Conservation (phyloP, 2,888 invertebrate genomes). For the Xestia c-nigrum region DNA sequence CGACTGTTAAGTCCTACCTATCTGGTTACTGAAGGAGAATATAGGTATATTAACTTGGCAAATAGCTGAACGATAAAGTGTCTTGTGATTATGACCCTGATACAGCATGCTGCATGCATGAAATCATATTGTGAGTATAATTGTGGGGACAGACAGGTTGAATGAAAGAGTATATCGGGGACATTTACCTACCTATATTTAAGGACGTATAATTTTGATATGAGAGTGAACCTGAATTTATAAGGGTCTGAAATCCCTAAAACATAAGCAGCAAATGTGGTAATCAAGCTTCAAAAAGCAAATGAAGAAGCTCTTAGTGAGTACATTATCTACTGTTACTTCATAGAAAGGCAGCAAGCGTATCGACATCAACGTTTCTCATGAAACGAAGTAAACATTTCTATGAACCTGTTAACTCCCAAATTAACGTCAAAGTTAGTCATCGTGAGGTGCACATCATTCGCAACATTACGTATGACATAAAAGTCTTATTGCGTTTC, state of each 20-base stretch:
- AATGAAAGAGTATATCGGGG: slow-evolving; percentile 6
- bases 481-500: slow-evolving; percentile 75
- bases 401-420: slow-evolving; percentile 17
- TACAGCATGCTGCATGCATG: slow-evolving; percentile 1
- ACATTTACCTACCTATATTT: slow-evolving; percentile 13
- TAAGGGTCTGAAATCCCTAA: neutral
- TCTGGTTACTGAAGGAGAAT: slow-evolving; percentile 30
- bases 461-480: slow-evolving; percentile 63
- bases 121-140: slow-evolving; percentile 21
- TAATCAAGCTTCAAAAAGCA: neutral
- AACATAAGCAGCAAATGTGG: neutral
- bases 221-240: neutral
- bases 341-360: neutral
- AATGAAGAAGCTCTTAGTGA: neutral
- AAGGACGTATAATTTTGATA: neutral
- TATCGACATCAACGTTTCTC: slow-evolving; percentile 9
- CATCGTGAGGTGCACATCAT: slow-evolving; percentile 36
- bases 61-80: slow-evolving; percentile 24
- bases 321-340: neutral
- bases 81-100: slow-evolving; percentile 36
- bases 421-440: slow-evolving; percentile 38
- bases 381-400: neutral
- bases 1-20: slow-evolving; percentile 39
- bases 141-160: slow-evolving; percentile 12
- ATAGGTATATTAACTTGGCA: slow-evolving; percentile 25